Base-by-base conservation (phyloP, 2,888 invertebrate genomes). In the Kryphioiulus occultus region DNA sequence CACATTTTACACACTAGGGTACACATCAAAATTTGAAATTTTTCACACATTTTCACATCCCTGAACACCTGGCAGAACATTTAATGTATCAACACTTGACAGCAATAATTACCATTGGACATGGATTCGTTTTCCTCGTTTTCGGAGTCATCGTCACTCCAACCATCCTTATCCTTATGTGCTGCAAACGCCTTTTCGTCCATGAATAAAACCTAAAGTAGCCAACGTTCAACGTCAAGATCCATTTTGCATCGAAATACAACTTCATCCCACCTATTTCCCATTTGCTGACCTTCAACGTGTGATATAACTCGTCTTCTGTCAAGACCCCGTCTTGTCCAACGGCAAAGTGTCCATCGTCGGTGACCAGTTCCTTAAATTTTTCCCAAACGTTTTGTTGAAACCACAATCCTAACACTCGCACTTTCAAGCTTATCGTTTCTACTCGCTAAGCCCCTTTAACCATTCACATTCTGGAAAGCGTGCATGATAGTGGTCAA, bases 101-200 rank as follows among this genome's bases (percentile, higher is more conserved):
- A 4, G 44, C 44, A 12, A 17, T 32, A 17, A 82, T 82, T 32
- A 82, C 82, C 82, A 17, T 26, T 32, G 4, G 35, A 35, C 26
- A 32, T n/a, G n/a, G 26, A n/a, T 10, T 85, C 85, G 35, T 30
- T n/a, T 19, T 85, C 85, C 35, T 35, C 85, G 17, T 35, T 78
- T 17, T 86, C 86, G 9, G 53, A 53, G 47, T 86, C 86, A 22
- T 86, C 47, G 44, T 86, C 86, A 22, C 86, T 86, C 86, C 86
- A 86, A 0, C 86, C 86, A 5, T 86, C 86, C 15, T 86, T 86
- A 4, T 86, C 32, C 17, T n/a, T 26, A 10, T 59, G 53, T 17
- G 53, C 86, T 12, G 53, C n/a, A 7, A 86, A 59, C 10, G 53
- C 68, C n/a, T 32, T 35, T 17, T 32, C 32, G 26, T 86, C 86